Percentiles rank a stretch among this genome's conserved stretches.
phyloP scores from a whole-genome alignment of 2,797 vertebrate genomes.

The Paramormyrops hopkinsi region DNA sequence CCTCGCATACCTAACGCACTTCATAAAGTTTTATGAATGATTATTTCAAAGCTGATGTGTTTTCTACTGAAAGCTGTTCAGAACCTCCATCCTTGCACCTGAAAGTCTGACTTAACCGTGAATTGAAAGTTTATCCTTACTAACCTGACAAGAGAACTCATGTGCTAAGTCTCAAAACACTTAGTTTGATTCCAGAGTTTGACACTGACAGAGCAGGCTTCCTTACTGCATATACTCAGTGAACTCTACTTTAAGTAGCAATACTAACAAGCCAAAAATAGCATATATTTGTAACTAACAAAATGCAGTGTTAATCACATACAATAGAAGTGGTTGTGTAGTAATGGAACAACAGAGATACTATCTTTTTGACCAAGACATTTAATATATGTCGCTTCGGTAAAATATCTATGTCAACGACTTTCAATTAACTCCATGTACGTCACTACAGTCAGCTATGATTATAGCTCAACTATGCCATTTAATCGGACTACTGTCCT shows the following conservation, averaged over 20 bases:
- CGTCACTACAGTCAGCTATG: neutral
- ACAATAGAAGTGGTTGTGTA: neutral
- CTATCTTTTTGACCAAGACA: neutral
- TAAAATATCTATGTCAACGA: neutral
- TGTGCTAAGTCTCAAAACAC: neutral
- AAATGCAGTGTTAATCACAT: neutral
- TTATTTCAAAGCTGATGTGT: neutral
- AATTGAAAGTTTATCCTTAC: neutral
- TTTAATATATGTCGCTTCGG: neutral
- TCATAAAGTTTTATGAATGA: constrained; percentile 1
- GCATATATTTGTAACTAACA: neutral
- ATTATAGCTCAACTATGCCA: neutral
- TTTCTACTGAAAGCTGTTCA: neutral
- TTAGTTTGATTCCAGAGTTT: neutral
- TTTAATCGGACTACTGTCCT: neutral
- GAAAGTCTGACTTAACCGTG: neutral
- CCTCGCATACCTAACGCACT: neutral
- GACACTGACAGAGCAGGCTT: neutral
- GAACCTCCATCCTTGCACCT: neutral
- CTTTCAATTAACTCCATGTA: neutral
- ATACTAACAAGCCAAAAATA: neutral
- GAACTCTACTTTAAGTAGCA: neutral
- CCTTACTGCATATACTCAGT: neutral
- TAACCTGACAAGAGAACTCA: neutral
- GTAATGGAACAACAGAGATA: neutral